Evolutionary conservation across 2,797 vertebrate genomes (phyloP).

Genomic region (Channallabes apus): DNA sequence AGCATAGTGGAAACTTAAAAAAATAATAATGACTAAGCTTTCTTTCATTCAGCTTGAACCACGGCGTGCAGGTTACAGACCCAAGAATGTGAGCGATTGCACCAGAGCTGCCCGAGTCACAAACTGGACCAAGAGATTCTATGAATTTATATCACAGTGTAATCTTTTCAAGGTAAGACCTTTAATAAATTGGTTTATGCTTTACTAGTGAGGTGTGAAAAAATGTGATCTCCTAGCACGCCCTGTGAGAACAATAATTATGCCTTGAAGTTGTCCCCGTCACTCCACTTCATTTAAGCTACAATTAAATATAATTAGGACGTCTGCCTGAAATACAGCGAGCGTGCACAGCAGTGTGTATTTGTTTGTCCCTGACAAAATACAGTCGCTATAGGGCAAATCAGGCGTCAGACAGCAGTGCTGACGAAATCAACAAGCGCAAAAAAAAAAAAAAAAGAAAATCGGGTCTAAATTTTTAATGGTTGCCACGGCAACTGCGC

Average conservation of each 20-base stretch:
- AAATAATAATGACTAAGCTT: too few species aligned
- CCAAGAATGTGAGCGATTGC: background rate
- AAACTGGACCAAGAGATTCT: background rate
- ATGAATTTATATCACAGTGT: background rate
- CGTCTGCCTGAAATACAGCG: conserved; percentile 54
- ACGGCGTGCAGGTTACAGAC: too few species aligned
- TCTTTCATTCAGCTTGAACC: too few species aligned
- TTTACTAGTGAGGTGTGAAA: conserved; percentile 9
- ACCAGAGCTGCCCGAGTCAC: background rate
- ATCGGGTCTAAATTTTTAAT: conserved; percentile 34
- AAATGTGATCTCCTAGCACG: conserved; percentile 42
- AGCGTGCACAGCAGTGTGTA: conserved; percentile 54
- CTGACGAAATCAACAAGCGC: conserved; percentile 28
- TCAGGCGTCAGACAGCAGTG: conserved; percentile 30
- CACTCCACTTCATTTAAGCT: conserved; percentile 50
- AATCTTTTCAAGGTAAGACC: background rate
- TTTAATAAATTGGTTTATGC: background rate
- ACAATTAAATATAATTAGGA: conserved; percentile 59
- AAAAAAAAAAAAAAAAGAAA: background rate
- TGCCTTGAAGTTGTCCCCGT: conserved; percentile 51
- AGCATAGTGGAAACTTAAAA: too few species aligned
- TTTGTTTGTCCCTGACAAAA: conserved; percentile 42
- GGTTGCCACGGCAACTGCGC: conserved; percentile 45
- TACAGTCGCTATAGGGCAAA: conserved; percentile 33
- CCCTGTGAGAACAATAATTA: conserved; percentile 53